Evolutionary conservation across 2,888 invertebrate species (phyloP).

Genomic region (Coelopa pilipes): DNA sequence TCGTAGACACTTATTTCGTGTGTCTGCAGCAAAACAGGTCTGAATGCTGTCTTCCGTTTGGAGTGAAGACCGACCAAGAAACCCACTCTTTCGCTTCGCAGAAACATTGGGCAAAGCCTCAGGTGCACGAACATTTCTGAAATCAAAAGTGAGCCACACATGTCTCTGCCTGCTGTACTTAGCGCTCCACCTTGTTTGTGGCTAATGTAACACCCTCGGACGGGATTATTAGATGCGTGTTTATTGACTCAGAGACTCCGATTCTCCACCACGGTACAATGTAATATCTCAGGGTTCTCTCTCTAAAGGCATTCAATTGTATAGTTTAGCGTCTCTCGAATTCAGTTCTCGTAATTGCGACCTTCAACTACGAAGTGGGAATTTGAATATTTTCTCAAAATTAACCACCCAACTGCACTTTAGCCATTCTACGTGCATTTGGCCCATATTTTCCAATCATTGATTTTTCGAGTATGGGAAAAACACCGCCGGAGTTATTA

Average conservation of each 20-base stretch:
- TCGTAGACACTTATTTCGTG: slow-evolving; percentile 2
- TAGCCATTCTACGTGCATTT: slow-evolving; percentile 14
- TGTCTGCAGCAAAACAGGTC: slow-evolving; percentile 15
- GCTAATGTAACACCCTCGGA: neutral
- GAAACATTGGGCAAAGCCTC: too few relatives aligned
- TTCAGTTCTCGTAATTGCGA: too few relatives aligned
- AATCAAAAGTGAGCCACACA: neutral
- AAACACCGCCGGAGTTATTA: slow-evolving; percentile 1
- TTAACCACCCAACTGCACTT: neutral
- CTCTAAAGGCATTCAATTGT: too few relatives aligned
- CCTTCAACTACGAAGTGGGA: too few relatives aligned
- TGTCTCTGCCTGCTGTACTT: neutral
- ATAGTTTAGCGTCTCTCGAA: too few relatives aligned
- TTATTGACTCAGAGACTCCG: too few relatives aligned
- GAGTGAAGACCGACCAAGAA: slow-evolving; percentile 22
- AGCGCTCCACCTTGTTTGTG: neutral
- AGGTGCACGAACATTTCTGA: neutral
- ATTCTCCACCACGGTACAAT: too few relatives aligned
- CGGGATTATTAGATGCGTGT: neutral
- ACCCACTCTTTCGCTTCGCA: slow-evolving; percentile 5
- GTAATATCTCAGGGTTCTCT: too few relatives aligned
- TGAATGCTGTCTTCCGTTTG: slow-evolving; percentile 10
- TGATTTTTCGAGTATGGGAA: slow-evolving; percentile 6
- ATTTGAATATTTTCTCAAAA: neutral
- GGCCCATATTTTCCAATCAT: slow-evolving; percentile 21